Evolutionary conservation across 2,113 vertebrate species (phyloP).

Genomic region (Odocoileus virginianus): DNA sequence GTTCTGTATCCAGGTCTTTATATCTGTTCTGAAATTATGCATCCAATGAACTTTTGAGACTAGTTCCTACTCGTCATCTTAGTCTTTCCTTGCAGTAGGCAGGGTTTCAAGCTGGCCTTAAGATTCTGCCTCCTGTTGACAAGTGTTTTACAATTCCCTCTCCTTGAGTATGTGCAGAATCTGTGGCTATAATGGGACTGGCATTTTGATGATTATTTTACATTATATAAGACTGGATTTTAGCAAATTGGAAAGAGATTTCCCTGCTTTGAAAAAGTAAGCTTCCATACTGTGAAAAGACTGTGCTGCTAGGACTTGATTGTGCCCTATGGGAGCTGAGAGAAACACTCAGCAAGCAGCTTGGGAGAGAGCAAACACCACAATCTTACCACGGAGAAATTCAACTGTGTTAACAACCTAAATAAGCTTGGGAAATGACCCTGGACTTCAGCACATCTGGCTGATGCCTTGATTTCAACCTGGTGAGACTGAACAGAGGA

Average conservation of each 20-base stretch:
- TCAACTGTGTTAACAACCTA: not conserved
- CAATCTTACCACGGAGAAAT: fast-evolving
- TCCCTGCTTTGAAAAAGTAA: not conserved
- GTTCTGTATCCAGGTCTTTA: not conserved
- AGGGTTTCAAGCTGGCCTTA: not conserved
- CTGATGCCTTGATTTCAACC: not conserved
- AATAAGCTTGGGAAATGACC: not conserved
- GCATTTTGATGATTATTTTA: not conserved
- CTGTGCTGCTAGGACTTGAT: not conserved
- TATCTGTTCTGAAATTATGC: not conserved
- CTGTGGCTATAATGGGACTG: not conserved
- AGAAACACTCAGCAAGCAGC: not conserved
- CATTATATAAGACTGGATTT: not conserved
- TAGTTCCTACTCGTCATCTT: not conserved
- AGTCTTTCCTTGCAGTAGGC: not conserved
- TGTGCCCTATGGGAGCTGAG: not conserved
- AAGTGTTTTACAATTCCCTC: not conserved
- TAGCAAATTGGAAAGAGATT: not conserved
- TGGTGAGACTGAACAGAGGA: not conserved
- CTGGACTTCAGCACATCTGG: not conserved
- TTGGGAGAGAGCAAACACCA: not conserved
- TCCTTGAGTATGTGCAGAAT: not conserved
- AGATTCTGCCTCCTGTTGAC: not conserved
- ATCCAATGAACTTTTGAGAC: not conserved
- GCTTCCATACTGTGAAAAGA: not conserved